Base-by-base conservation (phyloP, 2,113 vertebrate species). In the Laticauda laticaudata region DNA sequence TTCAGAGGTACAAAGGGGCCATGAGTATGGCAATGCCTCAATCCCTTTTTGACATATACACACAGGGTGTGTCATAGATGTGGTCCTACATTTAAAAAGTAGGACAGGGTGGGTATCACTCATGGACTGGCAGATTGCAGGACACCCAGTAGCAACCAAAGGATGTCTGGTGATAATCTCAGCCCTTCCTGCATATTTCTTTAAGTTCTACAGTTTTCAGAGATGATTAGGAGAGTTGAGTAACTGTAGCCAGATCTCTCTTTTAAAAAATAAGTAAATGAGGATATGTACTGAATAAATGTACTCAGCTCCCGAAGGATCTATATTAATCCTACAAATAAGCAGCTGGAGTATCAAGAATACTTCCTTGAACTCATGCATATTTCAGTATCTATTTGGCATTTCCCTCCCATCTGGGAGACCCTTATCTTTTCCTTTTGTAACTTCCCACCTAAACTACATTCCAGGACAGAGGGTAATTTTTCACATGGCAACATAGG, bases 401-500 rank as follows among this genome's bases (percentile, higher is more conserved):
- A 64, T 34, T 85, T 93, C 45, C 81, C 92, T 20, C 75, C 90
- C 23, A 12, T 34, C 91, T 88, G 93, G 29, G 69, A 0, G 6
- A 85, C 53, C 69, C 2, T 0, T 2, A 92, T 51, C 23, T 24
- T 0, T 43, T 86, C 88, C 92, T 94, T 91, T 91, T 59, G 12
- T 93, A 91, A 92, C 51, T 90, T 53, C 4, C 29, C 12, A 20
- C 89, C 91, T 59, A 94, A 92, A 89, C 59, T 24, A 89, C 75
- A 64, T 93, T 10, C 9, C 23, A 92, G 26, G 59, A 55, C 75
- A 91, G 20, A 8, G 12, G 59, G 43, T 92, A 57, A 29, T 94
- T 95, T 96, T 94, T 61, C 56, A 20, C 34, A 51, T 39, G 55
- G 88, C 90, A 95, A 93, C 29, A 61, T 45, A 23, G 75, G 7